phyloP scores from a whole-genome alignment of 2,797 vertebrate genomes.

The Premnoplex brunnescens region DNA sequence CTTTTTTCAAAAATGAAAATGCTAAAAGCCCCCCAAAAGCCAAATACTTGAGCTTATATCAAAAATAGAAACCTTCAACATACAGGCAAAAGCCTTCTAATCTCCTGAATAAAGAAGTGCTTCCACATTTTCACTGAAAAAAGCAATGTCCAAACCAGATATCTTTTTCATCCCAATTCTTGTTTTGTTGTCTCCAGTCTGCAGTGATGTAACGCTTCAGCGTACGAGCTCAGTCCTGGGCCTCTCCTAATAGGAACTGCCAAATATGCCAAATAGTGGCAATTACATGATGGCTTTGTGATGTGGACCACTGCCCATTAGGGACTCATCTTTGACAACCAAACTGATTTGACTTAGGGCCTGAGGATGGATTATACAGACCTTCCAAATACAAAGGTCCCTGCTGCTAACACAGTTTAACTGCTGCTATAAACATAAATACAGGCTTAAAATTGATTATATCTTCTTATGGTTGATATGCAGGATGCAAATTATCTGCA shows the following conservation, averaged over 20 bases:
- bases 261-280: slow-evolving; percentile 47
- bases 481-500: not conserved
- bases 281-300: slow-evolving; percentile 37
- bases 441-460: not conserved
- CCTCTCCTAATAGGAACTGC: slow-evolving; percentile 26
- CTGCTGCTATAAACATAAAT: not conserved
- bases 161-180: not conserved
- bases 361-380: not conserved
- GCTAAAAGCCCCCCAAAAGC: not conserved
- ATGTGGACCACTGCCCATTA: slow-evolving; percentile 29
- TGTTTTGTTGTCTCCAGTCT: not conserved
- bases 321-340: slow-evolving; percentile 21
- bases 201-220: not conserved
- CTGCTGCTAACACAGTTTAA: slow-evolving; percentile 23
- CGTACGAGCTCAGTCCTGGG: not conserved
- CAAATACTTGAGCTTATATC: not conserved
- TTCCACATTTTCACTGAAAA: not conserved
- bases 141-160: not conserved
- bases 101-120: not conserved
- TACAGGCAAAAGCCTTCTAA: not conserved
- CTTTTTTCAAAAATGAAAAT: not conserved
- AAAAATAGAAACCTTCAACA: not conserved
- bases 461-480: not conserved
- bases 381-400: not conserved
- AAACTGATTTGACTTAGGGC: slow-evolving; percentile 12